Evolutionary conservation across 2,113 vertebrate species (phyloP).

Genomic region (Neolamprologus sp.): DNA sequence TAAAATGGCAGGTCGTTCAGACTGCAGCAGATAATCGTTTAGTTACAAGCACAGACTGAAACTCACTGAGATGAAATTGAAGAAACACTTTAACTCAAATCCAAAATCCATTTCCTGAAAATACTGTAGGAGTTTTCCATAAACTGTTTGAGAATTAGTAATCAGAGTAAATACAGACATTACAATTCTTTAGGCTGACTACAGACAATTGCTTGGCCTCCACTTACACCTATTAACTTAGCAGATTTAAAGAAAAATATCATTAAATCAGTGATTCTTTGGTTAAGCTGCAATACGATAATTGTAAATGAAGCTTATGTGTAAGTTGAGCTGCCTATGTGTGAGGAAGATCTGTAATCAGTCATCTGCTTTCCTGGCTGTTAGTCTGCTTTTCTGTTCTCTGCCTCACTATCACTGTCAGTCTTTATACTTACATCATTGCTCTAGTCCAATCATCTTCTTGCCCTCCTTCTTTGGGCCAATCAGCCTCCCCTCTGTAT

Average conservation of each 20-base stretch:
- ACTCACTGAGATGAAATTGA: fast-evolving
- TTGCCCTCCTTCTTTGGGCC: background rate
- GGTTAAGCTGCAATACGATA: background rate
- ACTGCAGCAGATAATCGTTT: background rate
- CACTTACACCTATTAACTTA: background rate
- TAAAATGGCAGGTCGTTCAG: background rate
- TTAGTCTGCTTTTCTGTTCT: background rate
- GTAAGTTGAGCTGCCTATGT: background rate
- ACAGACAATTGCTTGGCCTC: background rate
- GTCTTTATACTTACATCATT: background rate
- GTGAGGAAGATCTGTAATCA: background rate
- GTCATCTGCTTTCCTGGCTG: background rate
- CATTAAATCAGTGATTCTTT: fast-evolving
- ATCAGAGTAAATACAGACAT: background rate
- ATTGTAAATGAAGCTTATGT: background rate
- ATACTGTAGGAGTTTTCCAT: background rate
- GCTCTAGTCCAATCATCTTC: background rate
- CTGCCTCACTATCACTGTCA: background rate
- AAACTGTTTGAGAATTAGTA: background rate
- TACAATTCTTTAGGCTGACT: background rate
- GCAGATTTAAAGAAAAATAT: background rate
- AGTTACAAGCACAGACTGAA: background rate
- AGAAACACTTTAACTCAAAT: background rate
- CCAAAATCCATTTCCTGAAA: background rate
- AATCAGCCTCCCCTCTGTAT: background rate